Conservation (phyloP, 2,797 vertebrate species). For the Catharus ustulatus region DNA sequence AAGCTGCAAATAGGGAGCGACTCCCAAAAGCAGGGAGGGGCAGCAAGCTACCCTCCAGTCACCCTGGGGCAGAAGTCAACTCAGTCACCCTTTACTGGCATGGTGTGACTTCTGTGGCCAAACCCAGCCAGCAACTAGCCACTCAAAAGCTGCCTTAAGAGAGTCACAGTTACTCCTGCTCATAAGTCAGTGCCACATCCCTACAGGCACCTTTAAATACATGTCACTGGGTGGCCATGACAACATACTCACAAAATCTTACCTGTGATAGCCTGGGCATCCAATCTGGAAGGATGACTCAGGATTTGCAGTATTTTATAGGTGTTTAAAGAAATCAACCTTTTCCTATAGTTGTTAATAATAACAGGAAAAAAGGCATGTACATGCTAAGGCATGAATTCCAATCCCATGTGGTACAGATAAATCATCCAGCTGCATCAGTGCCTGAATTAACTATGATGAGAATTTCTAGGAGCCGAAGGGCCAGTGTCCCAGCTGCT, state of each 20-base stretch:
- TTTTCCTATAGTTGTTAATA: neutral
- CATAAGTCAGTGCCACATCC: neutral
- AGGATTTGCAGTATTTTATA: neutral
- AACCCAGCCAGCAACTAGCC: too few relatives aligned
- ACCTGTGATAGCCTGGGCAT: neutral
- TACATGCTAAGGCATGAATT: neutral
- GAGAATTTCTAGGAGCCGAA: neutral
- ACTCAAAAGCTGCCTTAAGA: too few relatives aligned
- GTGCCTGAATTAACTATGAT: neutral
- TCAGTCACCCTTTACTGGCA: too few relatives aligned
- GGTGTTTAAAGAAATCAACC: neutral
- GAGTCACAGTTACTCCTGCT: neutral
- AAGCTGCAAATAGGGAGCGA: too few relatives aligned
- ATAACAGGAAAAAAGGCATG: neutral
- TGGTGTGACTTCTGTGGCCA: too few relatives aligned
- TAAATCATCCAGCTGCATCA: neutral
- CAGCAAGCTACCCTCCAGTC: too few relatives aligned
- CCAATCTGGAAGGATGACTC: neutral
- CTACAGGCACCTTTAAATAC: neutral
- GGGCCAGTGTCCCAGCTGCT: neutral
- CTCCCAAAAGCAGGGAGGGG: too few relatives aligned
- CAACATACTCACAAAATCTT: neutral
- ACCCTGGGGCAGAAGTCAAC: too few relatives aligned
- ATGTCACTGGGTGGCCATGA: neutral
- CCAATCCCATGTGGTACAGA: neutral